Percentiles rank a stretch among this genome's conserved stretches.
Evolutionary conservation across 2,113 vertebrate genomes (phyloP).

Genomic region (rabbit (Oryctolagus cuniculus)): mOryCun1.1 NC_091435.1:140340001-140340500

Average conservation of each 20-base stretch:
- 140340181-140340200: not conserved
- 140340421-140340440: constrained; percentile 1
- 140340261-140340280: not conserved
- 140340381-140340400: constrained; percentile 36
- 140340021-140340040: too few species aligned
- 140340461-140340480: constrained; percentile 2
- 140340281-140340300: constrained; percentile 54
- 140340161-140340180: constrained; percentile 53
- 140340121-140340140: constrained; percentile 38
- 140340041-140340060: too few species aligned
- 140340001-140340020: too few species aligned
- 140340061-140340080: not conserved
- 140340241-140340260: not conserved
- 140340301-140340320: constrained; percentile 30
- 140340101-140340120: constrained; percentile 22
- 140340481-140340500: not conserved
- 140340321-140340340: not conserved
- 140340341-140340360: constrained; percentile 31
- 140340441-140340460: constrained; percentile 25
- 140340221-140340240: not conserved
- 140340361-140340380: not conserved
- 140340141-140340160: not conserved
- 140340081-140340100: not conserved
- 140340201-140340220: constrained; percentile 14
- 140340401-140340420: constrained; percentile 38